These are phyloP conservation scores for Margarornis squamiger DNA, from an alignment of 2,797 vertebrate species.

Conservation along the genomic window DNA sequence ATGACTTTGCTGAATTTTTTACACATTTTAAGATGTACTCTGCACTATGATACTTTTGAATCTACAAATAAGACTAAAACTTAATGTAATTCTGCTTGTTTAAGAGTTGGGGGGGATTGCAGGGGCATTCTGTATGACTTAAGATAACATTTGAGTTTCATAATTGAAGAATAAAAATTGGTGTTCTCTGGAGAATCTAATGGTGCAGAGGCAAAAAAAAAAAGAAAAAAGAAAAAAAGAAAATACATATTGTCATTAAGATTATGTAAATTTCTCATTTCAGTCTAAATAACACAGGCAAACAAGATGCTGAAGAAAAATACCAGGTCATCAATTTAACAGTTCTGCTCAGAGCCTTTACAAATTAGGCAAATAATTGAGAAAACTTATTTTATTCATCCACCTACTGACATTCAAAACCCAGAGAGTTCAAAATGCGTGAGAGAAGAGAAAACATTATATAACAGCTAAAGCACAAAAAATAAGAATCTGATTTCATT, in stretches of 20 bases:
- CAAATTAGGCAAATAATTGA: neutral
- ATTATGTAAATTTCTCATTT: neutral
- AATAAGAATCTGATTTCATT: neutral
- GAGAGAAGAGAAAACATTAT: neutral
- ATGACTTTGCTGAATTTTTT: neutral
- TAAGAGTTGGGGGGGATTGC: neutral
- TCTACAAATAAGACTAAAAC: neutral
- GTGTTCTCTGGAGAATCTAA: neutral
- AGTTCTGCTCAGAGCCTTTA: neutral
- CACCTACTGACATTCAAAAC: neutral
- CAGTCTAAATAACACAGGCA: neutral
- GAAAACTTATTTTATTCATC: neutral
- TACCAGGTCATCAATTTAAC: neutral
- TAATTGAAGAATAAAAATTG: neutral
- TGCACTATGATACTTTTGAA: neutral
- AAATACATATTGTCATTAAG: neutral
- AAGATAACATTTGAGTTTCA: neutral
- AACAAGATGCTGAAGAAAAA: neutral
- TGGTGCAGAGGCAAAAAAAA: neutral
- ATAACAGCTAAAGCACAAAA: neutral
- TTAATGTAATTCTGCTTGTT: neutral
- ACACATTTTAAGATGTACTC: neutral
- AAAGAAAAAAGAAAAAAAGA: neutral
- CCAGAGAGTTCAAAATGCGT: neutral
- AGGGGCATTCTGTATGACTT: neutral